A percentile compares a stretch with the other conserved stretches of the same genome.
Conservation (phyloP, 2,113 vertebrate species). For the Crotalus tigris region DNA sequence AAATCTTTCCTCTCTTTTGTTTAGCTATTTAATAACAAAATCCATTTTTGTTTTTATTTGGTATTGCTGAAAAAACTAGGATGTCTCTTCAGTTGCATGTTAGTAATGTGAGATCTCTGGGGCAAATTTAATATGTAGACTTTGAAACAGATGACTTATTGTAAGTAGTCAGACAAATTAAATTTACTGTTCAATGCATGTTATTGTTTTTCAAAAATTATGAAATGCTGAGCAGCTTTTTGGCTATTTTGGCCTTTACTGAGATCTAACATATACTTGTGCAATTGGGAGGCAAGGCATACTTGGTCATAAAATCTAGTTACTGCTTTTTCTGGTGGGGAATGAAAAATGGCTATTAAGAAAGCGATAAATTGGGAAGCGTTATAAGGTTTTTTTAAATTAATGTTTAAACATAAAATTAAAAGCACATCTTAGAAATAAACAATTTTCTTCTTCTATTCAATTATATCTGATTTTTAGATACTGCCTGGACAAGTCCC, state of each 20-base stretch:
- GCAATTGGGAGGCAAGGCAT: neutral
- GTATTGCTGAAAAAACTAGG: neutral
- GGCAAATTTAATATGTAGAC: neutral
- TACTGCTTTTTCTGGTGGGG: neutral
- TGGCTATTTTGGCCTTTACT: neutral
- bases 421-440: neutral
- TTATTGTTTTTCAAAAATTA: neutral
- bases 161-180: neutral
- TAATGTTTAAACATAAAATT: neutral
- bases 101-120: neutral
- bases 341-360: conserved; percentile 2
- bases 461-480: neutral
- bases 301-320: neutral
- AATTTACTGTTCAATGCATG: neutral
- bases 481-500: neutral
- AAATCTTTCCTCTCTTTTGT: neutral
- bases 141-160: neutral
- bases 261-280: neutral
- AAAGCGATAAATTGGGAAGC: neutral
- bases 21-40: neutral
- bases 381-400: neutral
- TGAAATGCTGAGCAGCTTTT: neutral
- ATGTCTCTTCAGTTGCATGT: neutral
- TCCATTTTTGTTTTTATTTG: neutral
- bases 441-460: neutral